Conservation (phyloP, 2,888 invertebrate species). For the Cephus nigrinus region DNA sequence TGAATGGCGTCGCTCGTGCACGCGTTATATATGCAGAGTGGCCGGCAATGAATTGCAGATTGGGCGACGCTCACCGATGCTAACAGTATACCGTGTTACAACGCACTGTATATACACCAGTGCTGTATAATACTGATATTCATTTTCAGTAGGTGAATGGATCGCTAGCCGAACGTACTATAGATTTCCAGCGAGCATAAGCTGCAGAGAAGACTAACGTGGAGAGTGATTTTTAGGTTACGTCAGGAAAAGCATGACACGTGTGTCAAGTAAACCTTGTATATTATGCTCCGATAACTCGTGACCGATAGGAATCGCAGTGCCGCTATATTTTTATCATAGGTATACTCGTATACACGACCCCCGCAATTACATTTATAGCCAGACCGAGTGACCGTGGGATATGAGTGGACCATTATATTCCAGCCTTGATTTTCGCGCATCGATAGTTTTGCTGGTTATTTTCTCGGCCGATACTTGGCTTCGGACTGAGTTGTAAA, state of each 20-base stretch:
- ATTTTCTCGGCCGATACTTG: neutral
- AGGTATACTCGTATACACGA: neutral
- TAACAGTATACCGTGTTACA: conserved; percentile 33
- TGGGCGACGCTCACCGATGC: conserved; percentile 12
- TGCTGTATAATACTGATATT: neutral
- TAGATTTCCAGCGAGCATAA: neutral
- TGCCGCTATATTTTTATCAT: neutral
- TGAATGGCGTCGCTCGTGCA: neutral
- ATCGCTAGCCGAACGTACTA: neutral
- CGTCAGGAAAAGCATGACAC: neutral
- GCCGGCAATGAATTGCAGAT: conserved; percentile 35
- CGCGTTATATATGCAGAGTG: conserved; percentile 15
- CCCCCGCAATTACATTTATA: neutral
- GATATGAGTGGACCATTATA: neutral
- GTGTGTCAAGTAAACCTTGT: neutral
- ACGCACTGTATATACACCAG: conserved; percentile 10
- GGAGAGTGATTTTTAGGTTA: neutral
- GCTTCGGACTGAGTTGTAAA: neutral
- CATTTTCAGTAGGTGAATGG: neutral
- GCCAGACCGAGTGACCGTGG: neutral
- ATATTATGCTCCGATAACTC: neutral
- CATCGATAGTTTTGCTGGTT: neutral
- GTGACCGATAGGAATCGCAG: neutral
- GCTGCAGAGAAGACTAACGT: no score
- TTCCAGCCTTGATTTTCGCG: neutral